Percentiles rank a stretch among this genome's conserved stretches.
These are phyloP conservation scores for Schlechtendalia chinensis DNA, from an alignment of 1,140 invertebrate genomes.

Conservation along the genomic window DNA sequence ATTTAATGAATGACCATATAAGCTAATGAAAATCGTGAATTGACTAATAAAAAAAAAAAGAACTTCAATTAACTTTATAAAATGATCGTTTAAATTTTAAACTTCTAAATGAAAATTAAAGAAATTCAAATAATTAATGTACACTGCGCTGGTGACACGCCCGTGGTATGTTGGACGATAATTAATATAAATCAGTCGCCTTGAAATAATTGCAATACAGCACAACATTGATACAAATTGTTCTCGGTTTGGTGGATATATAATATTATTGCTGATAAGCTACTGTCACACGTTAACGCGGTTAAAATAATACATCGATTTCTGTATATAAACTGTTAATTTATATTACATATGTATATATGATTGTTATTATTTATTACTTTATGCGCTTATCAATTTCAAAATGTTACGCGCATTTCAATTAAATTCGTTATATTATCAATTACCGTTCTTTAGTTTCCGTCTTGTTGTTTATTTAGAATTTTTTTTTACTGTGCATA, in stretches of 20 bases:
- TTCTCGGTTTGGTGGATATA: conserved; percentile 4
- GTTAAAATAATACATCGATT: no score
- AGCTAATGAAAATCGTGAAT: conserved; percentile 1
- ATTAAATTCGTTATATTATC: no score
- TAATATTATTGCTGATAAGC: conserved; percentile 1
- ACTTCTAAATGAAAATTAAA: neutral
- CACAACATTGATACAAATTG: conserved; percentile 15
- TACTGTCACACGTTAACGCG: neutral
- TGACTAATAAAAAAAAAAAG: neutral
- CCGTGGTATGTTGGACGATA: neutral
- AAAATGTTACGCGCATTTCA: no score
- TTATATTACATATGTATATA: no score
- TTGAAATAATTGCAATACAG: conserved; percentile 15
- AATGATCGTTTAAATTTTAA: neutral
- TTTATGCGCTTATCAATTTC: no score
- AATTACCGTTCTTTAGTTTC: no score
- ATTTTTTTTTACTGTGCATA: no score
- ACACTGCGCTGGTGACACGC: neutral
- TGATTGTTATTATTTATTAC: no score
- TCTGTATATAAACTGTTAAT: no score
- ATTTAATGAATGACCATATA: neutral
- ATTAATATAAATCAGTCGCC: conserved; percentile 17
- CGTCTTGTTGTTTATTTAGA: no score
- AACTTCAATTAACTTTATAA: neutral
- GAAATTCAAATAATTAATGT: neutral